Conservation (phyloP, 64 coral and sea anemone species). For the Hydrozoanthus tunicans region DNA sequence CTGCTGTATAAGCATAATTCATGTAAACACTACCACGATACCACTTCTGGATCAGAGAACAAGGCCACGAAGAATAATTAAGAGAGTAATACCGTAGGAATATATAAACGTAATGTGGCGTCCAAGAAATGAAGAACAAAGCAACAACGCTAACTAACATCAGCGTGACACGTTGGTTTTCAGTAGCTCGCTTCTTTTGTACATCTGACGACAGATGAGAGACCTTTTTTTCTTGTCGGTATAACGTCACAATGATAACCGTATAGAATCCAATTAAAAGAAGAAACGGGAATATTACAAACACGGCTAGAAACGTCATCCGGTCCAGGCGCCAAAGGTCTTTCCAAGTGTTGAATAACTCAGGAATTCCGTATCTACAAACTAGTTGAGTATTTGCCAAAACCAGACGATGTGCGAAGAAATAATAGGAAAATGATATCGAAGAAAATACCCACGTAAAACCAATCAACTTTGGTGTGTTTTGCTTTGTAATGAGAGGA, state of each 20-base stretch:
- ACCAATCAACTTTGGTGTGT: neutral
- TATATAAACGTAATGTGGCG: neutral
- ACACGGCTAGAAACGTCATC: neutral
- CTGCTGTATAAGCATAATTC: too few relatives aligned
- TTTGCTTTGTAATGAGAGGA: neutral
- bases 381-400: neutral
- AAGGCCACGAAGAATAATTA: too few relatives aligned
- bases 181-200: neutral
- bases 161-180: slow-evolving; percentile 1
- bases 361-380: neutral
- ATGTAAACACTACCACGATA: too few relatives aligned
- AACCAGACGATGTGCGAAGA: neutral
- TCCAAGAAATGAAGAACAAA: slow-evolving; percentile 28
- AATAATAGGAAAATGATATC: neutral
- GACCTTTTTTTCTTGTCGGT: neutral
- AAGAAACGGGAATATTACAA: neutral
- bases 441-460: neutral
- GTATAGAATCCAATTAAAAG: neutral
- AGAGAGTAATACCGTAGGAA: neutral
- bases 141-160: neutral
- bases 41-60: too few relatives aligned
- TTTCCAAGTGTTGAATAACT: neutral
- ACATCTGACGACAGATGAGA: neutral
- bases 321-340: neutral
- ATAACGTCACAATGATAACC: neutral